A percentile compares a stretch with the other conserved stretches of the same genome.
Conservation (phyloP, 37 sponge, comb jelly and placozoan genomes). For the Agelas oroides region DNA sequence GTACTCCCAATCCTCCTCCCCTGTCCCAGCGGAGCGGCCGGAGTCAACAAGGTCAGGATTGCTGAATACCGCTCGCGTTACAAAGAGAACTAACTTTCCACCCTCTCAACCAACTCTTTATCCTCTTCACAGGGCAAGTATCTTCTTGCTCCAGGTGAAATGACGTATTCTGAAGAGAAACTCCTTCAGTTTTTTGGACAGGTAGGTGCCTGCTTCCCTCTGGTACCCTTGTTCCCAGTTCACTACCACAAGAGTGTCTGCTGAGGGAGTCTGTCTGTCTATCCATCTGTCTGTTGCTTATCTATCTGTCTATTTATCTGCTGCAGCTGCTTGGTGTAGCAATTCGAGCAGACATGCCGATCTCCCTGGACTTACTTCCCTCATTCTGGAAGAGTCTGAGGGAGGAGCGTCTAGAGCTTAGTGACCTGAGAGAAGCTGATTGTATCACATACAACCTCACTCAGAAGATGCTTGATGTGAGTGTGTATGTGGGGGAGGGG, state of each 20-base stretch:
- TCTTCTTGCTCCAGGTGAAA: slow-evolving; percentile 82
- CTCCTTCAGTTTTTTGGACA: slow-evolving; percentile 96
- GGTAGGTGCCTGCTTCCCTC: no score
- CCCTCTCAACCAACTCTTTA: no score
- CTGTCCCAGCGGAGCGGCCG: slow-evolving; percentile 92
- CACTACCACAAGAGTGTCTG: no score
- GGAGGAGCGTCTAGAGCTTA: slow-evolving; percentile 51
- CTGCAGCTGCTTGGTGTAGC: slow-evolving; percentile 87
- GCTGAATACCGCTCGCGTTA: background rate
- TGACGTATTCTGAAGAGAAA: slow-evolving; percentile 88
- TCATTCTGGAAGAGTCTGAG: slow-evolving; percentile 93
- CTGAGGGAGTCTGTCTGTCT: background rate
- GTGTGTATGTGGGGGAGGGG: background rate
- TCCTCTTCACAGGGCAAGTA: slow-evolving; percentile 75
- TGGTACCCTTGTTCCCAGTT: background rate
- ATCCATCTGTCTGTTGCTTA: no score
- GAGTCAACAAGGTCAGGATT: slow-evolving; percentile 77
- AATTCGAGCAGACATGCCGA: slow-evolving; percentile 91
- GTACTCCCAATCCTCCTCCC: slow-evolving; percentile 83
- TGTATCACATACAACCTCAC: slow-evolving; percentile 87
- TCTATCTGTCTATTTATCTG: background rate
- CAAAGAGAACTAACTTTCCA: no score
- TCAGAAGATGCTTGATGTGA: slow-evolving; percentile 62
- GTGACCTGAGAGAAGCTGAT: slow-evolving; percentile 87
- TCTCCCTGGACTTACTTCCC: slow-evolving; percentile 89